Conservation (phyloP, 2,888 invertebrate genomes). For the Mimachlamys varia region DNA sequence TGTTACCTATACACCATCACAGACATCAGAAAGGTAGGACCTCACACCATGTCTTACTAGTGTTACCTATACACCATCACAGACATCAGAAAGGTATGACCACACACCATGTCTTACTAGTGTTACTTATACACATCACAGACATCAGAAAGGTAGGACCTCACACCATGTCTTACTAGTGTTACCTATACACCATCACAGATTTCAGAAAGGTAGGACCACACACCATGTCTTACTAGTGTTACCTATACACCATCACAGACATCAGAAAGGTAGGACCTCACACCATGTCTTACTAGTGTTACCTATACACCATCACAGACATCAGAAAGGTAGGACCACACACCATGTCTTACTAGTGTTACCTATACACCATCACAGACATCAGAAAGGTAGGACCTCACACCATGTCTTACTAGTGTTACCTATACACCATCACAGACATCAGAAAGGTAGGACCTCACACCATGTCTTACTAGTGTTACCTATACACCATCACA, state of each 20-base stretch:
- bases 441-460: no score
- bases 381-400: no score
- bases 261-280: constrained; percentile 62
- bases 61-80: constrained; percentile 82
- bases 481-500: no score
- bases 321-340: no score
- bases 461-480: no score
- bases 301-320: no score
- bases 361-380: no score
- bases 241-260: no score
- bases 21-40: constrained; percentile 77
- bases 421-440: no score
- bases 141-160: constrained; percentile 77
- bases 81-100: constrained; percentile 77
- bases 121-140: constrained; percentile 82
- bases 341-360: no score
- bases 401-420: no score
- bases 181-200: constrained; percentile 82
- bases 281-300: no score
- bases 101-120: background rate
- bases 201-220: constrained; percentile 77
- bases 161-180: background rate
- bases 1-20: constrained; percentile 83
- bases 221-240: constrained; percentile 49
- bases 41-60: background rate